Conservation (phyloP, 2,113 vertebrate species). For the Nematolebias whitei region DNA sequence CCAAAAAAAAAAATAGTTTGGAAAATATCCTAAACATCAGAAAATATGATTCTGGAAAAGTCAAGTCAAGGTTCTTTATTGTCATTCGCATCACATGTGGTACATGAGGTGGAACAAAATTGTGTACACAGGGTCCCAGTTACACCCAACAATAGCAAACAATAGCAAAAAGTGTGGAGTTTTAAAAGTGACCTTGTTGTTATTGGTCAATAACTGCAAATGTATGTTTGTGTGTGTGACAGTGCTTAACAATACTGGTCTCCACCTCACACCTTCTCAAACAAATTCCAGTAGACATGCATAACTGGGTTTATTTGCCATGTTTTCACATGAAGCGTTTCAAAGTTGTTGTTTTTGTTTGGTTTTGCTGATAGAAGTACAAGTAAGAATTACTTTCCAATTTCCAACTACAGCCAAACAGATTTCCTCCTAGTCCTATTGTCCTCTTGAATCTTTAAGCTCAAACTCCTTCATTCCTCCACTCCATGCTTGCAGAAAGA, state of each 20-base stretch:
- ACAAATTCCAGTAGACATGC: constrained; percentile 53
- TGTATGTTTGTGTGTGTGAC: neutral
- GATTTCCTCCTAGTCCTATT: constrained; percentile 11
- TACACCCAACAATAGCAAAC: no score
- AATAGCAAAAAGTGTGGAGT: no score
- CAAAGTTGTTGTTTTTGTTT: constrained; percentile 51
- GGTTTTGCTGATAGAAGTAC: constrained; percentile 10
- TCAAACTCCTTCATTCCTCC: constrained; percentile 22
- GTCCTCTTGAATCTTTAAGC: constrained; percentile 14
- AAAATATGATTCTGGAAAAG: no score
- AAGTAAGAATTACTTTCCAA: constrained; percentile 37
- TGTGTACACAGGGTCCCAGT: no score
- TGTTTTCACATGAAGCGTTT: constrained; percentile 56
- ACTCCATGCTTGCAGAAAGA: constrained; percentile 25
- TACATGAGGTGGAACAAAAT: no score
- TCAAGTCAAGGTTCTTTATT: no score
- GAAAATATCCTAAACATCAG: no score
- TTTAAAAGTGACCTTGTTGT: constrained; percentile 20
- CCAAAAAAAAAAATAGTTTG: no score
- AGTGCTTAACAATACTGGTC: neutral
- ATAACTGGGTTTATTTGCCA: constrained; percentile 69
- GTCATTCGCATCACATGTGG: no score
- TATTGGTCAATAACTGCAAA: neutral
- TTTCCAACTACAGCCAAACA: neutral
- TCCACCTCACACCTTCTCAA: constrained; percentile 6